Evolutionary conservation across 2,113 vertebrate species (phyloP).

Genomic region (Sclerurus mexicanus): DNA sequence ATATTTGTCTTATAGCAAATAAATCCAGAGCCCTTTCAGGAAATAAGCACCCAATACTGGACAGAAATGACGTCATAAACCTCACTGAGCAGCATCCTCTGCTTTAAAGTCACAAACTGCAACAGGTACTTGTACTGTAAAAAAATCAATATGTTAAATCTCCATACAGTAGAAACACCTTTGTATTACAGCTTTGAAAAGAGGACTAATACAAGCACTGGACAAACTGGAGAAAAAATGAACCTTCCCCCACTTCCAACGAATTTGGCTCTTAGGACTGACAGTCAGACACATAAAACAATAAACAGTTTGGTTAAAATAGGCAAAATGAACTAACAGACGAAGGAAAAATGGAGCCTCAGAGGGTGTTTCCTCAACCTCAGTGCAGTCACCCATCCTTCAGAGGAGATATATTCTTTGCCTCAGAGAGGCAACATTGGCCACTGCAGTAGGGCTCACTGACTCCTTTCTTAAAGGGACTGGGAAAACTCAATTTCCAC

Average conservation of each 20-base stretch:
- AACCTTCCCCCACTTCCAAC: background rate
- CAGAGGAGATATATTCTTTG: background rate
- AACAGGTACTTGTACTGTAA: background rate
- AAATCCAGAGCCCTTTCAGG: background rate
- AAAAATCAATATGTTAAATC: background rate
- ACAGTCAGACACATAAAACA: background rate
- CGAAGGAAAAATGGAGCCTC: background rate
- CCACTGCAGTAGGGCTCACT: background rate
- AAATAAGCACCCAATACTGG: background rate
- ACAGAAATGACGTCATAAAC: background rate
- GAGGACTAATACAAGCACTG: background rate
- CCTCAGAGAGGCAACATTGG: background rate
- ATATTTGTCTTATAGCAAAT: background rate
- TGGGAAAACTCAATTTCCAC: slow-evolving; percentile 4
- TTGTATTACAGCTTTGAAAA: background rate
- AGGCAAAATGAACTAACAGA: background rate
- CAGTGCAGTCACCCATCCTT: background rate
- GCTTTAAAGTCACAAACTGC: background rate
- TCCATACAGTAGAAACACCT: background rate
- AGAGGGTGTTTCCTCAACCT: background rate
- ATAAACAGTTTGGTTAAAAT: background rate
- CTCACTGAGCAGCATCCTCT: background rate
- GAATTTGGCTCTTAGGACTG: background rate
- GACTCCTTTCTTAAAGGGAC: background rate
- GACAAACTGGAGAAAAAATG: background rate